Percentiles rank a stretch among this genome's conserved stretches.
These are phyloP conservation scores for Falco cherrug DNA, from an alignment of 2,797 vertebrate genomes.

Conservation along the genomic window DNA sequence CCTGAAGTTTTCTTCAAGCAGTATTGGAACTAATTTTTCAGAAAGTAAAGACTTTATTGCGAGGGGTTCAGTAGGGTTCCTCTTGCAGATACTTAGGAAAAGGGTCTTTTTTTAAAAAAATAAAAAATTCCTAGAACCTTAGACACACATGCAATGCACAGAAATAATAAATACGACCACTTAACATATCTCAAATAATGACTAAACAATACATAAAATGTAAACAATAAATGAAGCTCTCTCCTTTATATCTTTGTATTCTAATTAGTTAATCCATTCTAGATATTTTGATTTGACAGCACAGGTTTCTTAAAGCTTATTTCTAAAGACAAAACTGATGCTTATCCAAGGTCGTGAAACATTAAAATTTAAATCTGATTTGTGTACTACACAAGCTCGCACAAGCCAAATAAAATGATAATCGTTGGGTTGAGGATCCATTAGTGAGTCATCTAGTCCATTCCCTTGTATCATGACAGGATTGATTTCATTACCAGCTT, in stretches of 20 bases:
- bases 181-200: neutral
- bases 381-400: neutral
- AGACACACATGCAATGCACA: neutral
- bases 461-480: neutral
- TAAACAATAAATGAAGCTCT: neutral
- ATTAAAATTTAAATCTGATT: slow-evolving; percentile 23
- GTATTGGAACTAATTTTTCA: neutral
- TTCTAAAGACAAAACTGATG: slow-evolving; percentile 33
- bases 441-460: slow-evolving; percentile 1
- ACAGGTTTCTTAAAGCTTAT: neutral
- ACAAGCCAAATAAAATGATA: slow-evolving; percentile 11
- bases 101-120: neutral
- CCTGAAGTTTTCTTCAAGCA: neutral
- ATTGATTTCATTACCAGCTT: slow-evolving; percentile 23
- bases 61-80: neutral
- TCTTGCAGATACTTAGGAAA: neutral
- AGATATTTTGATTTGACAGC: neutral
- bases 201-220: slow-evolving; percentile 13
- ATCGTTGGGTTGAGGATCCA: neutral
- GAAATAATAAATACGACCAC: neutral
- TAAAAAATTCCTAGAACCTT: neutral
- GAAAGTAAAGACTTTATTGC: neutral
- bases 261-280: slow-evolving; percentile 2
- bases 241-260: neutral
- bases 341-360: neutral